Percentiles rank a stretch among this genome's conserved stretches.
Conservation (phyloP, 2,113 vertebrate genomes). For the Dicaeum eximium region DNA sequence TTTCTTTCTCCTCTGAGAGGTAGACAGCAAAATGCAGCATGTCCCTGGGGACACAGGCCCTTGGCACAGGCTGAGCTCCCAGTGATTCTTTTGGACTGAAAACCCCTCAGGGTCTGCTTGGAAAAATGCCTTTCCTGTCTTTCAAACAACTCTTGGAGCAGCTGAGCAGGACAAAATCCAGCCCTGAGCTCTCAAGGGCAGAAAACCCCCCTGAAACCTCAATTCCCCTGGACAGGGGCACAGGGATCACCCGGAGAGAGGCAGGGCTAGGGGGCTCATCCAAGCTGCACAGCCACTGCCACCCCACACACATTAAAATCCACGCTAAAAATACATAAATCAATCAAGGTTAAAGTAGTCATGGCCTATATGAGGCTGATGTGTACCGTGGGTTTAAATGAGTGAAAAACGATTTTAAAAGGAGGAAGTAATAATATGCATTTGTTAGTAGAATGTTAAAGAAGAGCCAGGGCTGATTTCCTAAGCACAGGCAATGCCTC, state of each 20-base stretch:
- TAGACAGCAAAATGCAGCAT: background rate
- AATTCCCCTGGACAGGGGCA: background rate
- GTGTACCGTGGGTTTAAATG: background rate
- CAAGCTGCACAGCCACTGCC: background rate
- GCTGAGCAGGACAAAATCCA: background rate
- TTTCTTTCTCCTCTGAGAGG: background rate
- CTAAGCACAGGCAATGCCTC: background rate
- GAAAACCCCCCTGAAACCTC: background rate
- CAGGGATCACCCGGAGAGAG: fast-evolving
- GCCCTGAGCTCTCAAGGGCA: fast-evolving
- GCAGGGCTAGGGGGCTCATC: background rate
- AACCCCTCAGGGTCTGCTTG: background rate
- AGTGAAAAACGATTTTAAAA: background rate
- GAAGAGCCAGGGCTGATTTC: background rate
- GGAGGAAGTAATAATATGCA: background rate
- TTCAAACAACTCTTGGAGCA: background rate
- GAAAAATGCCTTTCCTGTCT: background rate
- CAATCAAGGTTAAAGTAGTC: background rate
- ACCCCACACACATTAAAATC: background rate
- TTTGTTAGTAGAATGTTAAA: background rate
- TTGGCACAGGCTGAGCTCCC: background rate
- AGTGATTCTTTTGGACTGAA: background rate
- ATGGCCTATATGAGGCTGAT: background rate
- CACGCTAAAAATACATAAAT: fast-evolving
- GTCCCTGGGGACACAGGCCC: background rate